Evolutionary conservation across 1,140 invertebrate genomes (phyloP).

Genomic region (Oedothorax gibbosus): DNA sequence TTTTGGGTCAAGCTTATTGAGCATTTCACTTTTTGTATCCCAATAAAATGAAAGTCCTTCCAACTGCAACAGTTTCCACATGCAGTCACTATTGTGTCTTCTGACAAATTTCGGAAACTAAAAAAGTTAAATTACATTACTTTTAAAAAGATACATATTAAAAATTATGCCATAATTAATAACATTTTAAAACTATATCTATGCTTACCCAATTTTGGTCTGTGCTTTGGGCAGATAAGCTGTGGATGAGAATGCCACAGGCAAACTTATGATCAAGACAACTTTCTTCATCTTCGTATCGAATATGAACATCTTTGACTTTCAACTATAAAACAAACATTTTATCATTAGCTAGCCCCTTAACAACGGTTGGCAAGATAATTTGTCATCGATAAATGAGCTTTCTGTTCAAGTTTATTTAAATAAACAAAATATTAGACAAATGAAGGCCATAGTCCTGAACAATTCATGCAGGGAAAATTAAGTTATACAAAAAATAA

Average conservation of each 20-base stretch:
- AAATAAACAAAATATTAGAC: too few relatives aligned
- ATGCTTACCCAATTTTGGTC: slow-evolving; percentile 71
- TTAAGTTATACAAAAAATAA: too few relatives aligned
- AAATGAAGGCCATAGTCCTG: too few relatives aligned
- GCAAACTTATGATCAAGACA: slow-evolving; percentile 71
- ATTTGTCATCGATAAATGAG: too few relatives aligned
- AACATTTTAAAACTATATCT: background rate
- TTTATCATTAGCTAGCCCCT: background rate
- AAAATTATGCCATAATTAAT: background rate
- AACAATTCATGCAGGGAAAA: too few relatives aligned
- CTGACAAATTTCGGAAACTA: slow-evolving; percentile 71
- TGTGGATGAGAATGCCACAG: slow-evolving; percentile 71
- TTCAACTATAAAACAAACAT: slow-evolving; percentile 68
- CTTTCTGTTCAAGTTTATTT: too few relatives aligned
- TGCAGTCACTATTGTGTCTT: slow-evolving; percentile 68
- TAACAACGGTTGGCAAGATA: too few relatives aligned
- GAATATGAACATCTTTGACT: slow-evolving; percentile 73
- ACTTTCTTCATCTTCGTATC: slow-evolving; percentile 72
- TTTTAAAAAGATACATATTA: slow-evolving; percentile 1
- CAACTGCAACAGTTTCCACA: slow-evolving; percentile 89
- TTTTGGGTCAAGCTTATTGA: slow-evolving; percentile 73
- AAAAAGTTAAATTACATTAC: slow-evolving; percentile 42
- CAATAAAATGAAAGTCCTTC: slow-evolving; percentile 91
- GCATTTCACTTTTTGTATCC: slow-evolving; percentile 80
- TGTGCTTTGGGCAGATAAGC: slow-evolving; percentile 72